Conservation (phyloP, 2,113 vertebrate species). For the Mastomys coucha region DNA sequence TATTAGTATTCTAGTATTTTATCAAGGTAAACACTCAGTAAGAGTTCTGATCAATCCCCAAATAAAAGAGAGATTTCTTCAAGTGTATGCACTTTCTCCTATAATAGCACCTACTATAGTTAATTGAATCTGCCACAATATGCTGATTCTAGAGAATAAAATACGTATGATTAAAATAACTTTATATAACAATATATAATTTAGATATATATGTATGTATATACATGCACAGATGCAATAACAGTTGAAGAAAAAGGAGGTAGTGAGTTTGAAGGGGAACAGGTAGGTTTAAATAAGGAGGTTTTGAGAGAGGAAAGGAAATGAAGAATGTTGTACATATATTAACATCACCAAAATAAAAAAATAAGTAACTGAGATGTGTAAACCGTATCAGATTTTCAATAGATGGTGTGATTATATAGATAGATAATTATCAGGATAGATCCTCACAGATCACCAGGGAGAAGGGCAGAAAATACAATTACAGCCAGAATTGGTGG, state of each 20-base stretch:
- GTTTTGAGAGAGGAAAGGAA: background rate
- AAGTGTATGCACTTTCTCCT: background rate
- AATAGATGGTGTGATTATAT: background rate
- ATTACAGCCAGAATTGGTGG: background rate
- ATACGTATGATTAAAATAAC: background rate
- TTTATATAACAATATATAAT: background rate
- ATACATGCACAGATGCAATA: too few species aligned
- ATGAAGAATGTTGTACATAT: background rate
- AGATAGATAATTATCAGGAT: background rate
- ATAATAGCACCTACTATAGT: background rate
- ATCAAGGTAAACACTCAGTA: background rate
- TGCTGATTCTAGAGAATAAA: background rate
- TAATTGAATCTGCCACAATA: background rate
- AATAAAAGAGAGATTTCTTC: background rate
- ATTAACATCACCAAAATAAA: background rate
- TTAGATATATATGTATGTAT: background rate
- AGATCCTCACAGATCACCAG: background rate
- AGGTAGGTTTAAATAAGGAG: background rate
- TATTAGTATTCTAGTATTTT: background rate
- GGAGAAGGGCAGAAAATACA: background rate
- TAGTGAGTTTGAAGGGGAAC: background rate
- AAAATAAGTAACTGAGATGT: too few species aligned
- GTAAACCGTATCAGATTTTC: rapidly evolving
- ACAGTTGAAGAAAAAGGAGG: background rate
- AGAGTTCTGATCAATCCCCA: background rate